Base-by-base conservation (phyloP, 2,888 invertebrate genomes). In the Dasysyrphus albostriatus region DNA sequence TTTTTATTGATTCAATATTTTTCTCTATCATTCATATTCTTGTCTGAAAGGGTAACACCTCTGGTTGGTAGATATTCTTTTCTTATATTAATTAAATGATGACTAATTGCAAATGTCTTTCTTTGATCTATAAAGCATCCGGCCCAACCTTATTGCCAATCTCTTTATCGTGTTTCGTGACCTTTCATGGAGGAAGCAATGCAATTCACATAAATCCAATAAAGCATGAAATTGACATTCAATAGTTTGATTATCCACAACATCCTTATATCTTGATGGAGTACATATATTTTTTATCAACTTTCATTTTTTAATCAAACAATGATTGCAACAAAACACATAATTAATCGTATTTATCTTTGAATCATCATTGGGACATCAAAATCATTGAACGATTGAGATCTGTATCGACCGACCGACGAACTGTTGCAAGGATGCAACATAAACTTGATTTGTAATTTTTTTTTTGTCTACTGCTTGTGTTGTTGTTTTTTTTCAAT, bases 311-410 rank as follows among this genome's bases (percentile, higher is more conserved):
- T 42, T 34, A 44, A 70, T 54, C 49, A 14, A 56, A 76, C 56
- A 58, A 19, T 16, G 19, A 70, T 82, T 76, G 70, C 65, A 16
- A 82, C 63, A 77, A 82, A 72, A 58, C 72, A 65, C 19, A 24
- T 12, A 76, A 82, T 82, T 82, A 77, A 82, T 77, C 54, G 44
- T 56, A 34, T 63, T 61, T 76, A 76, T 70, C 61, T 56, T 56
- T 65, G 39, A 47, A 58, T 65, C 82, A 56, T 19, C 49, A 63
- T 82, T 82, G 77, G 56, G 42, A 65, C 70, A 77, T 77, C 82
- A 65, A 72, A 76, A 70, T 56, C 58, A 72, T 70, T 56, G 69
- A 54, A 58, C 49, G 65, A 47, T 76, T 58, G 58, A 72, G 65
- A 82, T 76, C 19, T 44, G 19, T 56, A 70, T 76, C 54, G 24